Percentiles rank a stretch among this genome's conserved stretches.
Evolutionary conservation across 37 sponge, comb jelly and placozoan species (phyloP).

Genomic region (Ephydatia muelleri): DNA sequence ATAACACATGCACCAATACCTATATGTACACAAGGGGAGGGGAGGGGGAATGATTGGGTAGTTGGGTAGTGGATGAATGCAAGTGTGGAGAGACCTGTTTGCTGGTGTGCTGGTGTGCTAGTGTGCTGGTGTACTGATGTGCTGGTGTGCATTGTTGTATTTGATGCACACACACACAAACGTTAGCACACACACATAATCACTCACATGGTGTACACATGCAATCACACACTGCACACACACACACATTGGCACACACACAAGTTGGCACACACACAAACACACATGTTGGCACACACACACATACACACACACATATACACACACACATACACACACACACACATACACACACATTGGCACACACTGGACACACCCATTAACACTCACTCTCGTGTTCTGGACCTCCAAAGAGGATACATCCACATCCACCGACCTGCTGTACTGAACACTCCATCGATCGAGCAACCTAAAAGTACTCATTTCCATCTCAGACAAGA

Average conservation of each 20-base stretch:
- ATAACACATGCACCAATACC: too few relatives aligned
- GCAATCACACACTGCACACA: not conserved
- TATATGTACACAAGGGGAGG: too few relatives aligned
- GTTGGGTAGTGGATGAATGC: too few relatives aligned
- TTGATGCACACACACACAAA: too few relatives aligned
- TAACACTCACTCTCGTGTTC: not conserved
- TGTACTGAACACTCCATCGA: constrained; percentile 80
- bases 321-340: not conserved
- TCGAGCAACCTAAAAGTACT: constrained; percentile 79
- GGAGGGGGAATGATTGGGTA: too few relatives aligned
- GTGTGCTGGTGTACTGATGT: not conserved
- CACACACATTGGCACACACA: too few relatives aligned
- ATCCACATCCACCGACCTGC: constrained; percentile 19
- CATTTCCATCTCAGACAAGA: constrained; percentile 79
- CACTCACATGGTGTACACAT: constrained; percentile 5
- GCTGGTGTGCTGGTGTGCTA: too few relatives aligned
- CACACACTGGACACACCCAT: not conserved
- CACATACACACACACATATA: constrained; percentile 7
- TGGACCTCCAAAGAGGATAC: not conserved
- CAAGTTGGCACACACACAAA: too few relatives aligned
- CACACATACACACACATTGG: constrained; percentile 8
- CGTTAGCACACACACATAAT: too few relatives aligned
- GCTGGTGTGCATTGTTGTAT: too few relatives aligned
- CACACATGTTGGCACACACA: not conserved
- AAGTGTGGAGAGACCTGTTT: too few relatives aligned